Evolutionary conservation across 2,888 invertebrate species (phyloP), one percentile per base, ranked within the genome.

Genomic region (Apamea crenata): DNA sequence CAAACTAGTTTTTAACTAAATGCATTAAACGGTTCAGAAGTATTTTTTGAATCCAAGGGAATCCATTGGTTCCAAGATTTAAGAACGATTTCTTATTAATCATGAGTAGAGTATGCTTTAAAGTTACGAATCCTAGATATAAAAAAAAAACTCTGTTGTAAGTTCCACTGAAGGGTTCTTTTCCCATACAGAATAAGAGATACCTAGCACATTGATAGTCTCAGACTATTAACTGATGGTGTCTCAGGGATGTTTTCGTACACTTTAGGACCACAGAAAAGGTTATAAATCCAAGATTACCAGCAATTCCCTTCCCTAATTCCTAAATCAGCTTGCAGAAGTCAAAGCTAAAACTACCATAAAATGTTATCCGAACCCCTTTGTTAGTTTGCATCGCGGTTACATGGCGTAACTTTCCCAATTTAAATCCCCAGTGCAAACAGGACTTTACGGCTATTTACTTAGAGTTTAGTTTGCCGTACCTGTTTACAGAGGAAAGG

Each of bases 331-430:
- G 86, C 80, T 80, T 66, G 65, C 74, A 74, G 63, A 81, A 81
- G 73, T 81, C 74, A 81, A 86, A 81, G 84, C 81, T 78, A 81
- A 79, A 84, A 85, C 82, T 80, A 81, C 77, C 77, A 77, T 78
- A 81, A 79, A 81, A 78, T 88, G 84, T 83, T 81, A 83, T 78
- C 76, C 80, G 76, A 61, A 70, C 69, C 78, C 73, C 74, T 74
- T 81, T 78, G 87, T 88, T 85, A 85, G 85, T 87, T 85, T 74
- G 87, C 85, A 81, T 70, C 83, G 85, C 73, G 88, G 86, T 79
- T 74, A 80, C 86, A 79, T 68, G 77, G 82, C 75, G 77, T 77
- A 86, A 87, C 87, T 86, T 86, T 87, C 65, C 40, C 87, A 87
- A 85, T 87, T 87, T 85, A 81, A 81, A 84, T 80, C 71, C 73